These are phyloP conservation scores for Ganaspis sp. DNA, from an alignment of 1,140 invertebrate genomes.

Conservation along the genomic window DNA sequence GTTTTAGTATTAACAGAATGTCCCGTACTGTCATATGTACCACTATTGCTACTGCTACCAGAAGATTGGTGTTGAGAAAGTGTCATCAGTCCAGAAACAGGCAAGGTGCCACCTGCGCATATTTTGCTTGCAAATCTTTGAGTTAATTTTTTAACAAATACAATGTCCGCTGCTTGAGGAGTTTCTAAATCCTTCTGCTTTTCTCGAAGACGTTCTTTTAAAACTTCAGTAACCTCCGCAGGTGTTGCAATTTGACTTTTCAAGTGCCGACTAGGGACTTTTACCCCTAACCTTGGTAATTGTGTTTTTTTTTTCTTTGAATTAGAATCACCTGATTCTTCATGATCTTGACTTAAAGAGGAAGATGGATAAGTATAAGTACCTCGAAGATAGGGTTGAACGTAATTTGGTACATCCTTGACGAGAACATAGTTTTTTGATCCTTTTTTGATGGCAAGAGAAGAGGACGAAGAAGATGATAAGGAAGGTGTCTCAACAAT, in stretches of 20 bases:
- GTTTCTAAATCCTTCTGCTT: conserved; percentile 68
- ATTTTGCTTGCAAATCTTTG: conserved; percentile 73
- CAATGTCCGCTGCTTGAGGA: conserved; percentile 70
- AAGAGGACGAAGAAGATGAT: neutral
- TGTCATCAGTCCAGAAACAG: conserved; percentile 57
- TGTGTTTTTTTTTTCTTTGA: conserved; percentile 46
- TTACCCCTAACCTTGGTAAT: conserved; percentile 54
- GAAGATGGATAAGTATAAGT: neutral
- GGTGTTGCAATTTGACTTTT: conserved; percentile 71
- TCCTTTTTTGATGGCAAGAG: conserved; percentile 40
- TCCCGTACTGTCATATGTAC: neutral
- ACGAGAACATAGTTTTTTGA: conserved; percentile 17
- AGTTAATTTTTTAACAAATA: conserved; percentile 75
- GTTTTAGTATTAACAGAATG: neutral
- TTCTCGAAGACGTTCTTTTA: conserved; percentile 69
- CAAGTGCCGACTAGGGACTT: conserved; percentile 63
- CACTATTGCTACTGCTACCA: neutral
- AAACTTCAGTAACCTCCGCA: conserved; percentile 69
- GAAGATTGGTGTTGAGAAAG: conserved; percentile 39
- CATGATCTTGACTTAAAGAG: neutral
- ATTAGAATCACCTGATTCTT: conserved; percentile 27
- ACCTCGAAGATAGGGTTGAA: conserved; percentile 38
- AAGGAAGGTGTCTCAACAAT: neutral
- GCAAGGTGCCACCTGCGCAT: conserved; percentile 52
- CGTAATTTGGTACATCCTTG: conserved; percentile 43